A percentile compares a stretch with the other conserved stretches of the same genome.
Evolutionary conservation across 2,113 vertebrate species (phyloP).

Genomic region (Nothobranchius kuhntae): DNA sequence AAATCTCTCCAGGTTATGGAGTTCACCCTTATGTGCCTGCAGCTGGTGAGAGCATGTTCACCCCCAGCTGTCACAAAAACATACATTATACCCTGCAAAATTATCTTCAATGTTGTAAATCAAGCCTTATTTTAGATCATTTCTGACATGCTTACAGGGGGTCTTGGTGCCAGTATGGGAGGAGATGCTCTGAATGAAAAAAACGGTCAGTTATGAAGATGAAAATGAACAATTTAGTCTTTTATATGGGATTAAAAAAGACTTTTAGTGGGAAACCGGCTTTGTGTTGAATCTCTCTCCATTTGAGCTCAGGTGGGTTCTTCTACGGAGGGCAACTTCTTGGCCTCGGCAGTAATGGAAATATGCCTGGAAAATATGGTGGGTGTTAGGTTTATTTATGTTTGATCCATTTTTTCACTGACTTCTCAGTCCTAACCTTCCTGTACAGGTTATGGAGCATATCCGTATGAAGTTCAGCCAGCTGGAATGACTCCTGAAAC

Average conservation of each 20-base stretch:
- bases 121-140: neutral
- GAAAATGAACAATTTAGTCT: too few species aligned
- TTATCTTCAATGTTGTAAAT: neutral
- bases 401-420: too few species aligned
- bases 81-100: too few species aligned
- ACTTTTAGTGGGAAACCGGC: too few species aligned
- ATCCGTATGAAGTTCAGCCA: constrained; percentile 68
- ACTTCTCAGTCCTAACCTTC: neutral
- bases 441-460: constrained; percentile 60
- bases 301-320: constrained; percentile 46
- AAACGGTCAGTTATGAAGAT: constrained; percentile 30
- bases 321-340: constrained; percentile 46
- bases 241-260: neutral
- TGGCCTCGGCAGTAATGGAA: constrained; percentile 36
- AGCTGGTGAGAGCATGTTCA: too few species aligned
- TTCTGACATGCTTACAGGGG: constrained; percentile 20
- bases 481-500: constrained; percentile 45
- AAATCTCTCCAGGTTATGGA: constrained; percentile 41
- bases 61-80: too few species aligned
- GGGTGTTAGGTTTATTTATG: neutral
- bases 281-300: neutral
- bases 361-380: constrained; percentile 59
- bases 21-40: neutral
- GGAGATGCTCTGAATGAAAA: constrained; percentile 19
- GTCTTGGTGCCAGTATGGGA: constrained; percentile 18